Conservation (phyloP, 2,888 invertebrate species). For the Augochlorella aurata region DNA sequence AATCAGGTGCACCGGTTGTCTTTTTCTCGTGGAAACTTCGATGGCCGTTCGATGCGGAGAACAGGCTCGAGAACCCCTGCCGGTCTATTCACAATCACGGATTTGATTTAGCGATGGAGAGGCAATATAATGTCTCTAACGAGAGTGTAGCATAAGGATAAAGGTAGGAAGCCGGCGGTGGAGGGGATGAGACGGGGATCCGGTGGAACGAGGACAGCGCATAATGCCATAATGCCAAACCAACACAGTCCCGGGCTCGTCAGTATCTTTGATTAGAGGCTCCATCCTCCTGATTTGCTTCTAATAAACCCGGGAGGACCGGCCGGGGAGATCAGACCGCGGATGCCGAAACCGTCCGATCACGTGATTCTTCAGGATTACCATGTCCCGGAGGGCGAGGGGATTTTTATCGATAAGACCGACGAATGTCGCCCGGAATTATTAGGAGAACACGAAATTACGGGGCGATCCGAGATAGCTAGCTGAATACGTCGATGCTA, state of each 20-base stretch:
- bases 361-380: slow-evolving; percentile 28
- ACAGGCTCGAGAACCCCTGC: slow-evolving; percentile 55
- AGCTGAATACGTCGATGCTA: not conserved
- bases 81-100: slow-evolving; percentile 73
- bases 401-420: slow-evolving; percentile 44
- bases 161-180: slow-evolving; percentile 66
- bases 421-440: slow-evolving; percentile 2
- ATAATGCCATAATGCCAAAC: slow-evolving; percentile 78
- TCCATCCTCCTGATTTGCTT: slow-evolving; percentile 78
- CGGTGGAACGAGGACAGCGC: slow-evolving; percentile 55
- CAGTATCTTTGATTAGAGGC: slow-evolving; percentile 81
- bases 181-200: slow-evolving; percentile 49
- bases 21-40: slow-evolving; percentile 39
- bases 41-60: slow-evolving; percentile 27
- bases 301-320: slow-evolving; percentile 78
- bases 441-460: slow-evolving; percentile 2
- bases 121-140: slow-evolving; percentile 78
- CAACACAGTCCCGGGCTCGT: slow-evolving; percentile 74
- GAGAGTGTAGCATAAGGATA: slow-evolving; percentile 75
- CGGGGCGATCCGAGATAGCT: not conserved
- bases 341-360: slow-evolving; percentile 10
- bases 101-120: slow-evolving; percentile 74
- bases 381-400: slow-evolving; percentile 7
- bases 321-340: slow-evolving; percentile 63
- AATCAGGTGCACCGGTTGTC: not conserved